Evolutionary conservation across 2,888 invertebrate species (phyloP), one percentile per base, ranked within the genome.

Genomic region (Ophonus ardosiacus): DNA sequence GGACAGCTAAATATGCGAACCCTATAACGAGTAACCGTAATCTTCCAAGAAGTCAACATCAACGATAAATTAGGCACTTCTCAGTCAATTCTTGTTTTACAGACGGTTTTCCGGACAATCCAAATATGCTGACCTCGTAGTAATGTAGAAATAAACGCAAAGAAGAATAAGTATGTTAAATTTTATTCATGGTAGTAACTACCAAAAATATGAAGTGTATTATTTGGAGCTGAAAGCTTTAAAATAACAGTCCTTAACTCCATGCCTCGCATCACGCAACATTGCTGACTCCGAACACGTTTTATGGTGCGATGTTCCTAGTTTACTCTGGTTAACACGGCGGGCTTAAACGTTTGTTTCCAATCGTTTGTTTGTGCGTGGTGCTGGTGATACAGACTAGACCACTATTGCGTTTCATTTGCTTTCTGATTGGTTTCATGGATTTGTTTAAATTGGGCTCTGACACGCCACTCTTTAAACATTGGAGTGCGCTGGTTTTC

Each of bases 301-400:
- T 74, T 68, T 74, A 74, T 40, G 71, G 71, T 74, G 71, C 18
- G 71, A 74, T 74, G 71, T 43, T 43, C 18, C 18, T 17, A 15
- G 71, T 74, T 74, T 74, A 74, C 71, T 43, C 18, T 74, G 71
- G 71, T 74, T 74, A 74, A 74, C 71, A 74, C 40, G 40, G 13
- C 43, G 43, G 43, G 71, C 13, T 43, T 74, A 43, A 74, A 40
- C 71, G 71, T 74, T 74, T 74, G 71, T 74, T 74, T 74, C 71
- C 71, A 74, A 74, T 74, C 71, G 71, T 43, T 74, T 71, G 71
- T 71, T 71, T 74, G 71, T 74, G 71, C 71, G 71, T 74, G 43
- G 43, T 10, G 17, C 71, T 43, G 31, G 43, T 43, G 71, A 43
- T 51, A 43, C 10, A 51, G 43, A 17, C 40, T 43, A 8, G n/a